Conservation (phyloP, 1,140 invertebrate species). For the Triops longicaudatus region DNA sequence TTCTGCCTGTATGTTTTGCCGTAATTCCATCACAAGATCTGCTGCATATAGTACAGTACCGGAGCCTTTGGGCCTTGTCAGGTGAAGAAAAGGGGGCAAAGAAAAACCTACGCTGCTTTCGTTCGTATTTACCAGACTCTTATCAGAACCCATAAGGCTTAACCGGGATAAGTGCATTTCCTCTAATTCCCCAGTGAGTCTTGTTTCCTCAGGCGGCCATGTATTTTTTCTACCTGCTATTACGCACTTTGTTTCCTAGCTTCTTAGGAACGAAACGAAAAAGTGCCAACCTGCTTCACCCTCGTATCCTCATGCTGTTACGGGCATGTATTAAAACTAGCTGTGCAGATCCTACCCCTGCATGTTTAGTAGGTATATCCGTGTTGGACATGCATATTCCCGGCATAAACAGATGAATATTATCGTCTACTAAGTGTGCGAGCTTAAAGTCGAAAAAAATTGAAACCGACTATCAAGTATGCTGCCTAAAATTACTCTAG, state of each 20-base stretch:
- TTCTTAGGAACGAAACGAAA: neutral
- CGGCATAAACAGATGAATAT: too few species aligned
- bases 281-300: neutral
- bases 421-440: too few species aligned
- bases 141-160: neutral
- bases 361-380: too few species aligned
- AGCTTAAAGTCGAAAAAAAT: too few species aligned
- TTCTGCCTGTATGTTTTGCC: neutral
- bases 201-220: neutral
- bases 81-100: neutral
- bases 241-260: neutral
- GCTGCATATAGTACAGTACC: neutral
- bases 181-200: neutral
- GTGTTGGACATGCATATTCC: too few species aligned
- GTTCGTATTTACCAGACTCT: constrained; percentile 4
- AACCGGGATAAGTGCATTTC: constrained; percentile 6
- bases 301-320: too few species aligned
- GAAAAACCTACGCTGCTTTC: neutral
- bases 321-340: too few species aligned
- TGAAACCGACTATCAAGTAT: too few species aligned
- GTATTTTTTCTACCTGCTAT: neutral
- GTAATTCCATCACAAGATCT: neutral
- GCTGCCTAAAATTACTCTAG: too few species aligned
- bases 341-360: too few species aligned
- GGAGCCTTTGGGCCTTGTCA: neutral